phyloP scores from a whole-genome alignment of 2,797 vertebrate genomes.

The Pitangus sulphuratus region DNA sequence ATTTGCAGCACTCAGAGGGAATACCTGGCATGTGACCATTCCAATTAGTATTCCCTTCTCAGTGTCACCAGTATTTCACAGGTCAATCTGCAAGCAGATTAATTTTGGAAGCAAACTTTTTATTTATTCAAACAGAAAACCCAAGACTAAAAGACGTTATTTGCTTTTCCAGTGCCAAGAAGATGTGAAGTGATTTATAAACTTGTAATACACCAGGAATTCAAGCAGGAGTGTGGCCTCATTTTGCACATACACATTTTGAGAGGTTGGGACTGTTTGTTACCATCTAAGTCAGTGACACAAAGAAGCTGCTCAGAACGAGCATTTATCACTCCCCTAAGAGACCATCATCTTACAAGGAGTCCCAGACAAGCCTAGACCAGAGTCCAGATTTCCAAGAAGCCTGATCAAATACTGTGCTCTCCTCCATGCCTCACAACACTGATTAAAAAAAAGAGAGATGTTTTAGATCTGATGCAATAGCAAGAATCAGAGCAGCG shows the following conservation, averaged over 20 bases:
- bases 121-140: background rate
- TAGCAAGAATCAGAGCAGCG: background rate
- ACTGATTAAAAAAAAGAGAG: background rate
- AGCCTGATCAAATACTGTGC: background rate
- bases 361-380: background rate
- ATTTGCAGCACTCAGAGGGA: background rate
- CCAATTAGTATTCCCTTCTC: background rate
- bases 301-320: background rate
- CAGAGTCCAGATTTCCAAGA: slow-evolving; percentile 21
- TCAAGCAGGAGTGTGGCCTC: background rate
- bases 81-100: background rate
- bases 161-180: background rate
- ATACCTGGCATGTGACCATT: background rate
- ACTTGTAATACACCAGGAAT: background rate
- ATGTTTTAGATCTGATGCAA: slow-evolving; percentile 12
- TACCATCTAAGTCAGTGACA: background rate
- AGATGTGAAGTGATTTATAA: background rate
- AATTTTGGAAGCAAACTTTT: background rate
- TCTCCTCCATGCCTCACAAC: background rate
- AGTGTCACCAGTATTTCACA: background rate
- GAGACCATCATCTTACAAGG: background rate
- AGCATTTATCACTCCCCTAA: background rate
- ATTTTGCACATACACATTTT: background rate
- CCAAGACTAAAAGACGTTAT: background rate
- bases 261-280: background rate